Conservation (phyloP, 2,797 vertebrate species). For the Bradypus variegatus region DNA sequence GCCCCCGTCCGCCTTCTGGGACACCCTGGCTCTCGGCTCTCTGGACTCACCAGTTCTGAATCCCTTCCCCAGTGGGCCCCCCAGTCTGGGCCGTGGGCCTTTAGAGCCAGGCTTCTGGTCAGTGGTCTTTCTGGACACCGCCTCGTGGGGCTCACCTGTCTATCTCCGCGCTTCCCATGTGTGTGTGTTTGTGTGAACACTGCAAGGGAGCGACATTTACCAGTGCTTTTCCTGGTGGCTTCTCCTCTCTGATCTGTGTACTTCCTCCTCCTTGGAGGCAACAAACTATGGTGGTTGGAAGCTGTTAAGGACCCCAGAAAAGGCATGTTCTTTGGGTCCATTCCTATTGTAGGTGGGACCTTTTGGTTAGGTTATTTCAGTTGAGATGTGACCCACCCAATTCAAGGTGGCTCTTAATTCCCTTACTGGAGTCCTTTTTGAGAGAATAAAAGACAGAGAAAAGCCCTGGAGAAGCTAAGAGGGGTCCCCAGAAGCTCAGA, state of each 20-base stretch:
- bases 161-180: not conserved
- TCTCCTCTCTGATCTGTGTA: no score
- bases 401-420: no score
- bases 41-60: not conserved
- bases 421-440: no score
- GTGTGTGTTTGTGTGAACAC: not conserved
- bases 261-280: not conserved
- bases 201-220: not conserved
- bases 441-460: no score
- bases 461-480: no score
- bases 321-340: no score
- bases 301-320: no score
- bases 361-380: no score
- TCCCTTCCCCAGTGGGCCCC: no score
- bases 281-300: not conserved
- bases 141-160: not conserved
- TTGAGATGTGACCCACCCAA: no score
- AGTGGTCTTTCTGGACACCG: rapidly evolving
- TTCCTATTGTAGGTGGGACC: no score
- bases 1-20: not conserved
- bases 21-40: not conserved
- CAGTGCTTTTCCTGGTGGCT: not conserved
- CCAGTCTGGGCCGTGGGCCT: not conserved
- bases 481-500: no score
- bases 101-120: not conserved